A percentile compares a stretch with the other conserved stretches of the same genome.
phyloP scores from a whole-genome alignment of 2,113 vertebrate genomes.

The Oreochromis niloticus region DNA sequence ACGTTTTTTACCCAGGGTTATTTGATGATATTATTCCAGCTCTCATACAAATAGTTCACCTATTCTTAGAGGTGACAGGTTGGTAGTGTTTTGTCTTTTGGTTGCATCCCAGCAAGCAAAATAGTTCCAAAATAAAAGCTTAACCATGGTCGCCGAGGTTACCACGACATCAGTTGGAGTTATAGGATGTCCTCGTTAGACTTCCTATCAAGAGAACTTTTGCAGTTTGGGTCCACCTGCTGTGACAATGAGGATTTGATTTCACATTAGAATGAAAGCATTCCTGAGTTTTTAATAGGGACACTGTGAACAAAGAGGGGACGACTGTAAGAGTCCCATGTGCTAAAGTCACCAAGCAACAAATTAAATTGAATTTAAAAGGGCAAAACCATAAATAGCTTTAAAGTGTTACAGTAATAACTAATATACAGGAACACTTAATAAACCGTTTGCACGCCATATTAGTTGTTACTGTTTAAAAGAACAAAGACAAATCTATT shows the following conservation, averaged over 20 bases:
- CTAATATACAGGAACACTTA: background rate
- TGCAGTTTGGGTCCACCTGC: background rate
- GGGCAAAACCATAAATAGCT: background rate
- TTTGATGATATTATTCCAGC: background rate
- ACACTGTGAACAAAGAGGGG: background rate
- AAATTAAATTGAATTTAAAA: background rate
- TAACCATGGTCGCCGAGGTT: background rate
- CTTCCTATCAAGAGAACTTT: background rate
- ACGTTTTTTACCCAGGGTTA: background rate
- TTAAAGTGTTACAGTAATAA: background rate
- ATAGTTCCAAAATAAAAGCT: background rate
- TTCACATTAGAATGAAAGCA: background rate
- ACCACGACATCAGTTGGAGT: background rate
- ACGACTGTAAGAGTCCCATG: background rate
- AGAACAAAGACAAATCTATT: background rate
- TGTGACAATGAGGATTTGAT: background rate
- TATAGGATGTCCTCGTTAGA: background rate
- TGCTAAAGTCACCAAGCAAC: background rate
- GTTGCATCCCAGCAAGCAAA: background rate
- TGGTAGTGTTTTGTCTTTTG: background rate
- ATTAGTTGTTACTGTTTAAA: fast-evolving
- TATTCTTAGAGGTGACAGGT: background rate
- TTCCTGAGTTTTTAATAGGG: background rate
- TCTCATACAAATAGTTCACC: background rate
- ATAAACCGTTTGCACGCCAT: background rate